Evolutionary conservation across 2,113 vertebrate genomes (phyloP), one percentile per base, ranked within the genome.

Genomic region (Thamnaconus septentrionalis): DNA sequence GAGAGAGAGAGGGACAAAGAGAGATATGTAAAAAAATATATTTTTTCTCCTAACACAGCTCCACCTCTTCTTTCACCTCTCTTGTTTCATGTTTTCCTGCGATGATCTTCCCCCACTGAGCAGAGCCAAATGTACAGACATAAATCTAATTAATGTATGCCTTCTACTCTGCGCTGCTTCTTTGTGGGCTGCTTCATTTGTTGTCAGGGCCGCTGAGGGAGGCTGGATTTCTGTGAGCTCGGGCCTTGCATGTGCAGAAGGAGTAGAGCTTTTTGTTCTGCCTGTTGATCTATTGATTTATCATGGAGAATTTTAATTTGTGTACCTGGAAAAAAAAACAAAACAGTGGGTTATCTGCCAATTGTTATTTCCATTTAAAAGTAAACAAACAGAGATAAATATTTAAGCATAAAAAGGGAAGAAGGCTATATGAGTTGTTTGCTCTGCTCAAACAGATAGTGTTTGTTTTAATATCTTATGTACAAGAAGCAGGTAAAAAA

Each of bases 61-160:
- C 18, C 18, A 31, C 18, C 11, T 8, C 48, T n/a, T 50, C 10
- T 50, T 53, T 54, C 42, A 55, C 10, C 44, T 53, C 41, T 57
- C 42, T 56, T 10, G 53, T 18, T 18, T n/a, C 2, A 3, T 9
- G 31, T 10, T n/a, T 41, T 59, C 50, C 42, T 44, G 41, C 57
- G 18, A 41, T 46, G 56, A 57, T 45, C 60, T 44, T 41, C 45
- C 67, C 63, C 55, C 54, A 75, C 31, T 53, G 55, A 75, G 64
- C 48, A 45, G 65, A 64, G 7, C 60, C 67, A 46, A 56, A 81
- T 71, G 66, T 71, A 65, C 51, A 77, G 81, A 85, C 78, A 69
- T 58, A 72, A 60, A 65, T 62, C 64, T 78, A 84, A 85, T 85
- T 87, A 84, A 61, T 58, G 66, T 73, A 68, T 73, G 63, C 75